Evolutionary conservation across 2,113 vertebrate genomes (phyloP).

Genomic region (Sarotherodon lohbergeri): DNA sequence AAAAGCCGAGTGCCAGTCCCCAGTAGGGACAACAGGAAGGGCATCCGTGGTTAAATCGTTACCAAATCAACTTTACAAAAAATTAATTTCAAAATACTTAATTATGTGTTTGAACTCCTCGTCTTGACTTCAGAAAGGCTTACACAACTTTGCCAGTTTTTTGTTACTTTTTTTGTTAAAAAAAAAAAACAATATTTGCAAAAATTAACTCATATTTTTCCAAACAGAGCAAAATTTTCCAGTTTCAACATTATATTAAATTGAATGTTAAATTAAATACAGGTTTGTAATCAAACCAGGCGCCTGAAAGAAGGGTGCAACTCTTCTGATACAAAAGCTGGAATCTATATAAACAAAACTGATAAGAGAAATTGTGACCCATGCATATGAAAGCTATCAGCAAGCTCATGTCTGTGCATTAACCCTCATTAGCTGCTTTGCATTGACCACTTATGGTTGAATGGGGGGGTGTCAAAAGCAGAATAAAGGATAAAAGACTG

Average conservation of each 20-base stretch:
- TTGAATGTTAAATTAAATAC: background rate
- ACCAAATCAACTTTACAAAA: too few relatives aligned
- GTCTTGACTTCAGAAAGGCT: too few relatives aligned
- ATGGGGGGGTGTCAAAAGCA: background rate
- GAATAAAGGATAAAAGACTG: background rate
- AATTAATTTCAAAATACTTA: too few relatives aligned
- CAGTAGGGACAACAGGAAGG: background rate
- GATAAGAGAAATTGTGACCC: background rate
- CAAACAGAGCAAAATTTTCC: background rate
- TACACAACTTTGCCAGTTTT: background rate
- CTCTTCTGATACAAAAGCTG: background rate
- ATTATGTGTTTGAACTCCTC: too few relatives aligned
- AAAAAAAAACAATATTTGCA: background rate
- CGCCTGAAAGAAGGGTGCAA: accelerated
- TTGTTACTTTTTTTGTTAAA: background rate
- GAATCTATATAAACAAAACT: background rate
- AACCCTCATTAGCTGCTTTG: background rate
- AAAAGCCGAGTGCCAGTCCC: background rate
- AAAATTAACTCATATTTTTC: too few relatives aligned
- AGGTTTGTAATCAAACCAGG: background rate
- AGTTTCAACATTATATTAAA: background rate
- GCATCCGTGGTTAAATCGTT: background rate
- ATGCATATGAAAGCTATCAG: background rate
- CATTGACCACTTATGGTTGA: background rate
- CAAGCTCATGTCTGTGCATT: background rate